Conservation (phyloP, 2,113 vertebrate genomes). For the Tachysurus fulvidraco region DNA sequence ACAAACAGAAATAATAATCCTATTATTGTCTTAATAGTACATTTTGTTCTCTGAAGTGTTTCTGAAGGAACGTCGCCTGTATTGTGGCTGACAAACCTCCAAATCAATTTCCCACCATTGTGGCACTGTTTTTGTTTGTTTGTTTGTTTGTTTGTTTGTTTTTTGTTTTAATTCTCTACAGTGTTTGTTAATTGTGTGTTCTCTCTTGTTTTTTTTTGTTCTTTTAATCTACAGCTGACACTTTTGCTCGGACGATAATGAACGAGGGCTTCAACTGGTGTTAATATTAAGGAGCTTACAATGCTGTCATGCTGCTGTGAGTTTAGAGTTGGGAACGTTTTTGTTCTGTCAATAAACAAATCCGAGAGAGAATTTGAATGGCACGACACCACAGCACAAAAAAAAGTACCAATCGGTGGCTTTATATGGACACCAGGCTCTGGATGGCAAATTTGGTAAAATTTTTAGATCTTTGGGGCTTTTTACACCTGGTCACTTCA, state of each 20-base stretch:
- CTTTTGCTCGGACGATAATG: constrained; percentile 55
- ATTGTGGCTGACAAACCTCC: constrained; percentile 66
- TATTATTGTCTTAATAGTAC: constrained; percentile 79
- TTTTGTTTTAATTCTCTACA: constrained; percentile 37
- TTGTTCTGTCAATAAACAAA: constrained; percentile 12
- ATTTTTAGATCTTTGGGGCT: background rate
- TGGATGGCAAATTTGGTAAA: background rate
- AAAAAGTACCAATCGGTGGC: background rate
- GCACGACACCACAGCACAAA: background rate
- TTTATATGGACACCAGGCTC: background rate
- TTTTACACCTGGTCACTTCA: no score
- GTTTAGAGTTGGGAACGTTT: constrained; percentile 30
- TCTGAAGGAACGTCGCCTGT: constrained; percentile 56
- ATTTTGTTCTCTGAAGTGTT: constrained; percentile 73
- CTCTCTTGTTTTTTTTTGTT: constrained; percentile 2
- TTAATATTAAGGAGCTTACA: constrained; percentile 71
- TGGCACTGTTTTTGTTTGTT: constrained; percentile 41
- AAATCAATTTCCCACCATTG: constrained; percentile 74
- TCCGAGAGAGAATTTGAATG: background rate
- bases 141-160: constrained; percentile 47
- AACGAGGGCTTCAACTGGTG: constrained; percentile 53
- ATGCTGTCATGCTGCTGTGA: constrained; percentile 56
- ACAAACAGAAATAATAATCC: constrained; percentile 82
- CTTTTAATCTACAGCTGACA: constrained; percentile 40
- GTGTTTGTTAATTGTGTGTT: constrained; percentile 51